phyloP scores from a whole-genome alignment of 1,140 invertebrate genomes.

The Zelostemma sp. region DNA sequence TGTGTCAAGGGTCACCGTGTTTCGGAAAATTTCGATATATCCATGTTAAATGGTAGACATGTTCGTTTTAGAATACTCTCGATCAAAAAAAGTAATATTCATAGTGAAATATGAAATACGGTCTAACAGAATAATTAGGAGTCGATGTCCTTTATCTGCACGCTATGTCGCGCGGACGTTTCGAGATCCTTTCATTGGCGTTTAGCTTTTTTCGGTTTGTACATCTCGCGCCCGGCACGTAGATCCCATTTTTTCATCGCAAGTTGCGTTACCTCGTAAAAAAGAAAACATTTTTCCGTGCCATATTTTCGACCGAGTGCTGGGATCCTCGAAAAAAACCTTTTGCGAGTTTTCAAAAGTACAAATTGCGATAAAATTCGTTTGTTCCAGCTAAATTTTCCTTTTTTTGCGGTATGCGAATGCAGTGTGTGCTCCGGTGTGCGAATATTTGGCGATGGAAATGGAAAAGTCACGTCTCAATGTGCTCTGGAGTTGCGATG shows the following conservation, averaged over 20 bases:
- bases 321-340: no score
- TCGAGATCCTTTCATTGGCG: slow-evolving; percentile 8
- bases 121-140: slow-evolving; percentile 40
- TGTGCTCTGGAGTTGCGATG: neutral
- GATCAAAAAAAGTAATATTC: slow-evolving; percentile 53
- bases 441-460: neutral
- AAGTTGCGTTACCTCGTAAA: slow-evolving; percentile 24
- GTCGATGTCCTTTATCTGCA: slow-evolving; percentile 66
- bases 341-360: no score
- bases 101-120: slow-evolving; percentile 45
- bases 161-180: slow-evolving; percentile 38
- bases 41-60: slow-evolving; percentile 63
- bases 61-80: slow-evolving; percentile 63
- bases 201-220: slow-evolving; percentile 2
- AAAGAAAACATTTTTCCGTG: slow-evolving; percentile 36
- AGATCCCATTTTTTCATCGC: neutral
- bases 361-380: no score
- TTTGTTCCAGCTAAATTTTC: neutral
- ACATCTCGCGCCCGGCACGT: neutral
- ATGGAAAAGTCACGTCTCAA: neutral
- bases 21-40: slow-evolving; percentile 56
- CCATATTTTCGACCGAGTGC: slow-evolving; percentile 18
- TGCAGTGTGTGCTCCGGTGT: neutral
- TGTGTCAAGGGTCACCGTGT: slow-evolving; percentile 30
- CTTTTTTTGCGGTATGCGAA: neutral